Evolutionary conservation across 1,140 invertebrate species (phyloP), one percentile per base, ranked within the genome.

Genomic region (Trachymyrmex cornetzi): DNA sequence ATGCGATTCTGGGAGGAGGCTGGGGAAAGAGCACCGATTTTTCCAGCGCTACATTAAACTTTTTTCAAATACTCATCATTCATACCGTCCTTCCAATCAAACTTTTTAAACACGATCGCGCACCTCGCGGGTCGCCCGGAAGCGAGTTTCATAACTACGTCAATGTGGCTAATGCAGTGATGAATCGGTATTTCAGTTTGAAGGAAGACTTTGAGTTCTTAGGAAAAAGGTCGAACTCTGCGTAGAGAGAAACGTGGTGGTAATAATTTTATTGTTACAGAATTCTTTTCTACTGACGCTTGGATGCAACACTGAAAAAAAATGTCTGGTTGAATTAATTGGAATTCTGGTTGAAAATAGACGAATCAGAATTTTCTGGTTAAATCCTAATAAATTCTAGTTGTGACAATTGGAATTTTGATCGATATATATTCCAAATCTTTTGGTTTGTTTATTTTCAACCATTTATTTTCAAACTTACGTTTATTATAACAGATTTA

Each of bases 101-200:
- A 75, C 80, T 84, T 84, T 84, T 72, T 55, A 61, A 84, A 74
- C 27, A 69, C 80, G 69, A 67, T 34, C 79, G 64, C n/a, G 77
- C 63, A 27, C n/a, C 30, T 69, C 64, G 22, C 34, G 66, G 16
- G n/a, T 81, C 63, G 75, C 12, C 14, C 50, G 64, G 66, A 71
- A 81, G 80, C 44, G 55, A 84, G 69, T 84, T 84, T 84, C 44
- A 48, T 84, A 75, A 75, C 69, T 61, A 61, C 69, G 69, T 61
- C 80, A 69, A 82, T 82, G 53, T 48, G 34, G 69, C 67, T 74
- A 74, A 82, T 82, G 80, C 67, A 74, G 53, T 74, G 80, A 82
- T 74, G 34, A 82, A 82, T 82, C 64, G 77, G 48, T 69, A 53
- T 53, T 53, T 53, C 34, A 59, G 38, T 71, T 59, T n/a, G 53